Base-by-base conservation (phyloP, 92 coral and sea anemone species). In the Phymanthus crucifer region DNA sequence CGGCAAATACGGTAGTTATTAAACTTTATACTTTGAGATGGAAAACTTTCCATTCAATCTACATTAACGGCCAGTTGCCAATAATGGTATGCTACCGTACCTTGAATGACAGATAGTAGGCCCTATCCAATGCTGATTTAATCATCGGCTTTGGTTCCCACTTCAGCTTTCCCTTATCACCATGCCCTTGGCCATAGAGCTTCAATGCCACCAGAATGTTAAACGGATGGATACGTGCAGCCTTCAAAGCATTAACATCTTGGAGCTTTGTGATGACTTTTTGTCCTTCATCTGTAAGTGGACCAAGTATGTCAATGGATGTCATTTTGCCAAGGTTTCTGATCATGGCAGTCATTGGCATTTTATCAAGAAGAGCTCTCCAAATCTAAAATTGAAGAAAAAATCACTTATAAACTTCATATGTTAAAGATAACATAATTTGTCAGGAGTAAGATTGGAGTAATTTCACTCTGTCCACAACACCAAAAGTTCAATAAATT, bases 311-410 rank as follows among this genome's bases (percentile, higher is more conserved):
- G 33, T 92, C 94, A 70, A 95, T 83, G 2, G 90, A 78, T 8
- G 96, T 90, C 99, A 95, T 95, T 79, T 93, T 95, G 56, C 96
- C 96, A 70, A 95, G 97, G 75, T 95, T 95, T 74, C 98, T 74
- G 37, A 95, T 95, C 97, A 95, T 89, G 56, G 99, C 99, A 23
- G 94, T 95, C 99, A 93, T 90, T 5, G 99, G 99, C 99, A 95
- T 95, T 14, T 93, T 91, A 19, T 80, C 87, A 47, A 91, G 79
- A 27, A 95, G 89, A 16, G 99, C 99, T 32, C 73, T 80, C 99
- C 99, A 95, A 8, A 95, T 83, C 99, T 95, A 66, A n/a, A 36
- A 70, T 54, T 46, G 26, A 11, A 17, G 70, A 27, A 56, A 1
- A 66, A 67, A 78, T 40, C 17, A 38, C 19, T 23, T 71, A 23